Evolutionary conservation across 2,113 vertebrate genomes (phyloP), one percentile per base, ranked within the genome.

Genomic region (Polypterus bichir): DNA sequence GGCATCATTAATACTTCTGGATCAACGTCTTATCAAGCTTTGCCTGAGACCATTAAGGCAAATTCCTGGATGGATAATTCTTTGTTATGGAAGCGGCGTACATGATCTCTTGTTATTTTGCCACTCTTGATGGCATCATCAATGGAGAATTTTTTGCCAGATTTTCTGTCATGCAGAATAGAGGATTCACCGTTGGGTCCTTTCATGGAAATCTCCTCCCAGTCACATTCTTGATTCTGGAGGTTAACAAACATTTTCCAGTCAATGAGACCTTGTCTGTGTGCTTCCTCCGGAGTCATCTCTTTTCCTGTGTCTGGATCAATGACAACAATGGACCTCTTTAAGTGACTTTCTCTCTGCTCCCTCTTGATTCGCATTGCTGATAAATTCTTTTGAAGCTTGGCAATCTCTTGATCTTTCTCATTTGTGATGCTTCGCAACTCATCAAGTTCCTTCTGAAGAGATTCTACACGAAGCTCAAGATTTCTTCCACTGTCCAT

Each of bases 201-300:
- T 67, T 94, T 97, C 49, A 98, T 81, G 0, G 91, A 80, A 71
- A 94, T 93, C 79, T 98, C 95, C 72, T 99, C 96, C 96, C 96
- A 99, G 77, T 99, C 94, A 0, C 95, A 98, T 71, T 99, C 96
- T 71, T 99, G 96, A 64, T 86, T 90, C 69, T 93, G 88, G 67
- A 99, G 85, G 70, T 95, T 97, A 72, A 94, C 91, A 6, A 91
- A 97, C 83, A 98, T 92, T 72, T 89, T 92, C 94, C 93, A 97
- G 63, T 99, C 91, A 3, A 99, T 98, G 70, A 99, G 82, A 10
- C 95, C 92, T 0, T 84, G 74, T 3, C 85, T 84, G n/a, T 88
- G 94, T 49, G 96, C 96, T 74, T 97, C 95, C 71, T 97, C 89
- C 0, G 96, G 96, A 59, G 86, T 83, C 89, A 99, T 94, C 77